These are phyloP conservation scores for Physocephala rufipes DNA, from an alignment of 2,888 invertebrate genomes.

Conservation along the genomic window DNA sequence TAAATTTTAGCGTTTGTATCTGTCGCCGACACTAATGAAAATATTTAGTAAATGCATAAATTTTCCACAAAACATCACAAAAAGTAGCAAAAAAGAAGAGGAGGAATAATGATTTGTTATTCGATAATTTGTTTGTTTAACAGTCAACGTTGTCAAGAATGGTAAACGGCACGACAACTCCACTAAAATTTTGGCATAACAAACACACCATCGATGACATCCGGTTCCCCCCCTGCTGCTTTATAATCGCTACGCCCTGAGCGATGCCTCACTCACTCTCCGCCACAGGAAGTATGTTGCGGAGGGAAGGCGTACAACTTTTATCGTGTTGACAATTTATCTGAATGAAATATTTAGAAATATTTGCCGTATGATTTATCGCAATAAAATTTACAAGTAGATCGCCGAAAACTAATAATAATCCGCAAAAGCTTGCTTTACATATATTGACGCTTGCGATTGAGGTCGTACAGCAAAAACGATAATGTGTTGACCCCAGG, in stretches of 20 bases:
- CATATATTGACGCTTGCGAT: neutral
- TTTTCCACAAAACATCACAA: too few relatives aligned
- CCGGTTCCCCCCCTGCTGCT: neutral
- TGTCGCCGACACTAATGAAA: neutral
- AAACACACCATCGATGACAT: neutral
- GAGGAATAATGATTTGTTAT: constrained; percentile 21
- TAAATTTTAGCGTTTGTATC: neutral
- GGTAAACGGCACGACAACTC: neutral
- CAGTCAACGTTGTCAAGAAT: constrained; percentile 1
- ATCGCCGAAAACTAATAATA: constrained; percentile 24
- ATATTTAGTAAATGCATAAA: constrained; percentile 16
- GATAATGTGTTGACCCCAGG: too few relatives aligned
- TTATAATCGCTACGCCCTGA: neutral
- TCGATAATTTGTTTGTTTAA: constrained; percentile 11
- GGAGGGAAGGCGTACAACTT: neutral
- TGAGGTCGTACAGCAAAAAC: too few relatives aligned
- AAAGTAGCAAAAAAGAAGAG: constrained; percentile 5
- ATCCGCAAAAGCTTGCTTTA: constrained; percentile 16
- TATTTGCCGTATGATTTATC: constrained; percentile 23
- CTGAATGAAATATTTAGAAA: constrained; percentile 2
- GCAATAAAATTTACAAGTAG: constrained; percentile 17
- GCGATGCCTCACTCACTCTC: neutral
- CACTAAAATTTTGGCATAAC: neutral
- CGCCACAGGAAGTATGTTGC: neutral
- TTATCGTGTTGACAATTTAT: neutral